Conservation (phyloP, 2,113 vertebrate genomes). For the Tachycineta bicolor region DNA sequence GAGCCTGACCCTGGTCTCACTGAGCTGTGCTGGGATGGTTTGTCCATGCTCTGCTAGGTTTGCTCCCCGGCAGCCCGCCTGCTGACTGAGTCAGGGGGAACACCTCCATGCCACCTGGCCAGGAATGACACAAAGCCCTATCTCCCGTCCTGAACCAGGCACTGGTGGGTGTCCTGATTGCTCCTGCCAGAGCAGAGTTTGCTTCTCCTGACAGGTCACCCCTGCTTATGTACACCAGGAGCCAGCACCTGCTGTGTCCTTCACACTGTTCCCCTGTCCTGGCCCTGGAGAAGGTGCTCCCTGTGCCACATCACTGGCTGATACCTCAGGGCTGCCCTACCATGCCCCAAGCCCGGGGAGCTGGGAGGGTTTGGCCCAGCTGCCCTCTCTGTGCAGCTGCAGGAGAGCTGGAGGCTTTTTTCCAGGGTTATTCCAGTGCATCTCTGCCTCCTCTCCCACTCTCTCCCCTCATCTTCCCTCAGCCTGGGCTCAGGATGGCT, state of each 20-base stretch:
- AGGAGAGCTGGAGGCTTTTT: not conserved
- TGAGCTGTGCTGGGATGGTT: not conserved
- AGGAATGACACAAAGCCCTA: accelerated
- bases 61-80: not conserved
- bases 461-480: not conserved
- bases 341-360: not conserved
- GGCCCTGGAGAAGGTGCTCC: not conserved
- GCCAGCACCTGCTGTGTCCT: not conserved
- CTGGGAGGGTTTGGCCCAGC: not conserved
- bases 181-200: not conserved
- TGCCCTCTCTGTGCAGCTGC: not conserved
- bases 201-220: not conserved
- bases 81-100: not conserved
- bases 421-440: not conserved
- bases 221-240: not conserved
- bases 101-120: not conserved
- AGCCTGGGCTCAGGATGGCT: not conserved
- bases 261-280: not conserved
- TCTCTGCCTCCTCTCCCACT: not conserved
- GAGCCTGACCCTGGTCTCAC: not conserved
- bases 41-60: not conserved
- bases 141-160: not conserved
- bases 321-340: accelerated
- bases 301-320: accelerated
- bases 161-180: not conserved